A percentile compares a stretch with the other conserved stretches of the same genome.
Conservation (phyloP, 2,113 vertebrate species). For the Ophthalmolycus amberensis region DNA sequence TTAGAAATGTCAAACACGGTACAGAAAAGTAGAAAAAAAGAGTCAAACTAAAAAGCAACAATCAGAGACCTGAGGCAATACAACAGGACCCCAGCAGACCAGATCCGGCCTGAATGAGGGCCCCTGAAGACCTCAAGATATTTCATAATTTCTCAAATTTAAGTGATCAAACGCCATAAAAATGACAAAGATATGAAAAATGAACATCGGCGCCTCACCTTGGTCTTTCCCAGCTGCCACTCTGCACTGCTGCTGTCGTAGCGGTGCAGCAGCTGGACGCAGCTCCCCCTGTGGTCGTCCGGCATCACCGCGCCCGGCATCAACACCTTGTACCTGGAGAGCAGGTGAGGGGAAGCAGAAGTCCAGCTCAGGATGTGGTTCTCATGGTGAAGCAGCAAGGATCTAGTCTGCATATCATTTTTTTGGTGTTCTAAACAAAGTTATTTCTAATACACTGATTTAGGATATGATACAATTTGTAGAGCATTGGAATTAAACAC, state of each 20-base stretch:
- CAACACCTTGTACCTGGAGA: constrained; percentile 89
- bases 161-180: too few species aligned
- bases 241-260: constrained; percentile 87
- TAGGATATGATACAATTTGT: too few species aligned
- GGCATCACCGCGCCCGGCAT: constrained; percentile 83
- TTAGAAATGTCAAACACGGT: too few species aligned
- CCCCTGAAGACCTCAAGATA: background rate
- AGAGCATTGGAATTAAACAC: too few species aligned
- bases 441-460: too few species aligned
- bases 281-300: constrained; percentile 87
- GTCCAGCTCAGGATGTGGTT: background rate
- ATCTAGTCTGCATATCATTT: too few species aligned
- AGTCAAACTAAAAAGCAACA: too few species aligned
- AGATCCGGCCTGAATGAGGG: background rate
- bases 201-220: constrained; percentile 79
- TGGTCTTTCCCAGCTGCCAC: constrained; percentile 97
- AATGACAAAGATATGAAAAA: too few species aligned
- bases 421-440: too few species aligned
- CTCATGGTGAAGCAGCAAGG: too few species aligned
- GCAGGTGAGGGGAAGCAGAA: background rate
- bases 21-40: too few species aligned
- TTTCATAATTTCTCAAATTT: too few species aligned
- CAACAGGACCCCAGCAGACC: background rate
- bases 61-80: background rate
- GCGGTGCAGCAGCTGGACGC: constrained; percentile 86